phyloP scores from a whole-genome alignment of 2,797 vertebrate species.

The Platalea minor region DNA sequence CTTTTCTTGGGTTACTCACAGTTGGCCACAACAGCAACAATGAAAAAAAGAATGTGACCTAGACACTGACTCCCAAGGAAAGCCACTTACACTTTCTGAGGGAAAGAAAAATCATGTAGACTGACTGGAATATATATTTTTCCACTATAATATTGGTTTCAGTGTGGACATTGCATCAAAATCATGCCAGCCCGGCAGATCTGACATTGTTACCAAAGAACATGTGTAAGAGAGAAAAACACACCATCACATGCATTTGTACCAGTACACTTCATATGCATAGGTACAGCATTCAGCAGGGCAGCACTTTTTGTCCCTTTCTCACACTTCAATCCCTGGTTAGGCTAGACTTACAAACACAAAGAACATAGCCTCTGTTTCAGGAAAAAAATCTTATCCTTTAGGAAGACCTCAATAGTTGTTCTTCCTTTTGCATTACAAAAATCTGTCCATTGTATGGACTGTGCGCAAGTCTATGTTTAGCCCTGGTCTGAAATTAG shows the following conservation, averaged over 20 bases:
- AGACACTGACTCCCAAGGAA: not conserved
- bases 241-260: fast-evolving
- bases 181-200: not conserved
- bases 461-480: not conserved
- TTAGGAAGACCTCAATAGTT: not conserved
- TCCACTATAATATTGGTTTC: not conserved
- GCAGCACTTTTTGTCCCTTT: not conserved
- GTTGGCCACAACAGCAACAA: not conserved
- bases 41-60: fast-evolving
- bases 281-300: not conserved
- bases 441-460: not conserved
- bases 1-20: not conserved
- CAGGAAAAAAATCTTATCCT: not conserved
- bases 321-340: not conserved
- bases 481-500: not conserved
- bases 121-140: not conserved
- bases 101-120: not conserved
- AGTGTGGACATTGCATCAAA: not conserved
- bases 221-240: not conserved
- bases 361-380: not conserved
- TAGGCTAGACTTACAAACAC: not conserved
- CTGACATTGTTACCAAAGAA: not conserved
- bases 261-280: not conserved
- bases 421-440: not conserved
- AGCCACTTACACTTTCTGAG: not conserved